Evolutionary conservation across 2,797 vertebrate genomes (phyloP).

Genomic region (Silurus lanzhouensis): DNA sequence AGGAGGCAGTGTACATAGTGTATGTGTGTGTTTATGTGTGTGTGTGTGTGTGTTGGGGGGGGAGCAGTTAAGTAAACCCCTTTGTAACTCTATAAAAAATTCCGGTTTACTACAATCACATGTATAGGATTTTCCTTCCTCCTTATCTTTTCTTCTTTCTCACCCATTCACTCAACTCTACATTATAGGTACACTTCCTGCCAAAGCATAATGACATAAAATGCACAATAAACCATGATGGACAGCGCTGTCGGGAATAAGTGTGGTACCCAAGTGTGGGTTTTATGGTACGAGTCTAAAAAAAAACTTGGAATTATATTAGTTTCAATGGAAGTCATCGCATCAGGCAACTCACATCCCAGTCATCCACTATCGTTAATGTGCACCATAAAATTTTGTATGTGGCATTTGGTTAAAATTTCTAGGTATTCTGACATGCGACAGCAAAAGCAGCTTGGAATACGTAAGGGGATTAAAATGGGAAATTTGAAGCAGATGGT

Average conservation of each 20-base stretch:
- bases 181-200: neutral
- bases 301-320: neutral
- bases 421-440: neutral
- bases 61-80: neutral
- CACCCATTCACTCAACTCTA: neutral
- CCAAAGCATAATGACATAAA: slow-evolving; percentile 16
- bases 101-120: neutral
- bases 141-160: neutral
- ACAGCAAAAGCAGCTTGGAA: neutral
- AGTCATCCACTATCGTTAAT: slow-evolving; percentile 6
- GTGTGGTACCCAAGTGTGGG: neutral
- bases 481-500: neutral
- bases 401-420: neutral
- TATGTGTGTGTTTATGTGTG: neutral
- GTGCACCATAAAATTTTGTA: neutral
- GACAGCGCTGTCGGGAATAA: neutral
- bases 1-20: neutral
- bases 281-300: neutral
- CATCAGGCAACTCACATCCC: neutral
- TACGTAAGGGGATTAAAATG: neutral
- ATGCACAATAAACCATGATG: slow-evolving; percentile 27
- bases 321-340: neutral
- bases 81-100: neutral
- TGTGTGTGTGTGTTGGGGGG: too few relatives aligned
- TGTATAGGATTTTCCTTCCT: neutral